Conservation (phyloP, 2,888 invertebrate species). For the Zonitis immaculata region DNA sequence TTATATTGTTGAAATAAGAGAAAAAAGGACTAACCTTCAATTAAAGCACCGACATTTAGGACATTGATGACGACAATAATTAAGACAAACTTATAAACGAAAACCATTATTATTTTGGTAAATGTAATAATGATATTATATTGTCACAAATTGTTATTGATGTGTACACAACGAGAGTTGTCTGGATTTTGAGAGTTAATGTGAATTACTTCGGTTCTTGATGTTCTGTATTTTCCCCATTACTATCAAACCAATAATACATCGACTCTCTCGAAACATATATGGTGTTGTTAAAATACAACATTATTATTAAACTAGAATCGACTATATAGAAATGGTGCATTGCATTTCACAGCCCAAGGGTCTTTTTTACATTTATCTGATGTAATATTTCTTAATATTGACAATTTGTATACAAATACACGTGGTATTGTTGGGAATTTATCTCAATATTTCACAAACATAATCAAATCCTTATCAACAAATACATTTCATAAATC, state of each 20-base stretch:
- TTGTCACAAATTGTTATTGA: constrained; percentile 19
- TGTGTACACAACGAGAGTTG: constrained; percentile 29
- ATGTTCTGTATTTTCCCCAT: constrained; percentile 33
- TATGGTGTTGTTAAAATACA: constrained; percentile 13
- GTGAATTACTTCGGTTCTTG: constrained; percentile 34
- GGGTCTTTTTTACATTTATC: constrained; percentile 26
- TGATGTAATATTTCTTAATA: constrained; percentile 34
- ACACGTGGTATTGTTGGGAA: constrained; percentile 21
- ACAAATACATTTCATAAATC: too few relatives aligned
- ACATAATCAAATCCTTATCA: background rate
- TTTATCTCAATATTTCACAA: background rate
- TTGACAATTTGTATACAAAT: constrained; percentile 33
- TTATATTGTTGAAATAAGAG: background rate
- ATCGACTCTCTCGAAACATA: constrained; percentile 23
- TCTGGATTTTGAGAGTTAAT: constrained; percentile 35
- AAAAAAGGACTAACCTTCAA: constrained; percentile 18
- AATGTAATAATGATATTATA: too few relatives aligned
- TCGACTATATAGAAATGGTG: constrained; percentile 26
- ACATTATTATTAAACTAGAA: constrained; percentile 20
- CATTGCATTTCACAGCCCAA: constrained; percentile 32
- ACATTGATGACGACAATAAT: constrained; percentile 10
- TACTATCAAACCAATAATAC: constrained; percentile 34
- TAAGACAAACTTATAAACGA: constrained; percentile 16
- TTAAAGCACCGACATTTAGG: constrained; percentile 10
- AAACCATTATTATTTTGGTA: constrained; percentile 12